These are phyloP conservation scores for Aythya baeri DNA, from an alignment of 2,113 vertebrate genomes.

Conservation along the genomic window DNA sequence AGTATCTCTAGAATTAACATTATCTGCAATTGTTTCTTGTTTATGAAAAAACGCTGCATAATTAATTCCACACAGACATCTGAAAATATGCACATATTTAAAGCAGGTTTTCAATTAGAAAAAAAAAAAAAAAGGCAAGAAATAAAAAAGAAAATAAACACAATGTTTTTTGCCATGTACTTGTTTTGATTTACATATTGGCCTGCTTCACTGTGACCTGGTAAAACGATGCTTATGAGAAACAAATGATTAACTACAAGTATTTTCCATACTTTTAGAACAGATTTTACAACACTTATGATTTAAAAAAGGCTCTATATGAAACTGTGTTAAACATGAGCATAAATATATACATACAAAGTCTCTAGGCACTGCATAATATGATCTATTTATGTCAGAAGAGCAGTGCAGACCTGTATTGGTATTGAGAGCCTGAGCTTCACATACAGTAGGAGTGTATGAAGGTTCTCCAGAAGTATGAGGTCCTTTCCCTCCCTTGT, in stretches of 20 bases:
- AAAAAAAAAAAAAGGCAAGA: neutral
- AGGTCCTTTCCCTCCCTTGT: neutral
- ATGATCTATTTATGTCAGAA: neutral
- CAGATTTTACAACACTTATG: neutral
- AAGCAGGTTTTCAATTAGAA: neutral
- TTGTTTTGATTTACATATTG: neutral
- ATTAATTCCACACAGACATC: neutral
- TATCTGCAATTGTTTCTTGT: neutral
- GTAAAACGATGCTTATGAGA: neutral
- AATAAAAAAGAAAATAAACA: neutral
- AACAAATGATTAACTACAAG: neutral
- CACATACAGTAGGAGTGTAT: neutral
- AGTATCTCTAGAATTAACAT: neutral
- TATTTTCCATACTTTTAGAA: neutral
- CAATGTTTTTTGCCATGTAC: neutral
- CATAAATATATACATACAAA: accelerated
- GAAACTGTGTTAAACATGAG: neutral
- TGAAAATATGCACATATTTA: neutral
- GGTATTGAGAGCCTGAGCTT: neutral
- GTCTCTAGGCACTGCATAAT: neutral
- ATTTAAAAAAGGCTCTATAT: neutral
- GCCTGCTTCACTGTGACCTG: neutral
- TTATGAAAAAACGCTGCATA: neutral
- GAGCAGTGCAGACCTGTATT: neutral
- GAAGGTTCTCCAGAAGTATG: neutral